Evolutionary conservation across 2,888 invertebrate genomes (phyloP), one percentile per base, ranked within the genome.

Genomic region (Schizaphis graminum): DNA sequence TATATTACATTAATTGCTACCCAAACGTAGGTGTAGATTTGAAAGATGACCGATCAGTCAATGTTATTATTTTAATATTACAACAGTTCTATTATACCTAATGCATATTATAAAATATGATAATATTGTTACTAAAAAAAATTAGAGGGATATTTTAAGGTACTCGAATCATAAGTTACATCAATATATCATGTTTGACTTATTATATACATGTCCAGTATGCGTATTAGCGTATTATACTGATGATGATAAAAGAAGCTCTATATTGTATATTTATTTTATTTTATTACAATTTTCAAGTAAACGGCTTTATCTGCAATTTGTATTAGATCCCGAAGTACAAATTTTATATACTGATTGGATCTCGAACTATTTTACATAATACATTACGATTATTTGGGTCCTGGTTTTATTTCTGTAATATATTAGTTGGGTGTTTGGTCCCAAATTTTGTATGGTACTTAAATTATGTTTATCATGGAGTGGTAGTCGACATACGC

Each of bases 21-120:
- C 56, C 11, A 56, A 89, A 56, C 8, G 41, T 67, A 13, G 56
- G 88, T 56, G 56, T 41, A 10, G 10, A 41, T 41, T 56, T 56
- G 89, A 56, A 89, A 24, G 56, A 89, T 57, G 56, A 57, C 41
- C 89, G 89, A 89, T 89, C 89, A 11, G 26, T 89, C 56, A 41
- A 41, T 24, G 35, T 35, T 56, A 41, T 56, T 41, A 56, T 26
- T 47, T 47, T 56, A 89, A 89, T 56, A 88, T 47, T n/a, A 53
- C 35, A 88, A 24, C 10, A 26, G 49, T 56, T 56, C 24, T 56
- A 57, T 24, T 56, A 56, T 41, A n/a, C n/a, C n/a, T n/a, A 56
- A 88, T 41, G 7, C 5, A 35, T 41, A 41, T 26, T 57, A 57
- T 57, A 57, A 57, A 57, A 26, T 26, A 26, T 26, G 24, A 57